Percentiles rank a stretch among this genome's conserved stretches.
Evolutionary conservation across 2,888 invertebrate species (phyloP).

Genomic region (Penaeus monodon): DNA sequence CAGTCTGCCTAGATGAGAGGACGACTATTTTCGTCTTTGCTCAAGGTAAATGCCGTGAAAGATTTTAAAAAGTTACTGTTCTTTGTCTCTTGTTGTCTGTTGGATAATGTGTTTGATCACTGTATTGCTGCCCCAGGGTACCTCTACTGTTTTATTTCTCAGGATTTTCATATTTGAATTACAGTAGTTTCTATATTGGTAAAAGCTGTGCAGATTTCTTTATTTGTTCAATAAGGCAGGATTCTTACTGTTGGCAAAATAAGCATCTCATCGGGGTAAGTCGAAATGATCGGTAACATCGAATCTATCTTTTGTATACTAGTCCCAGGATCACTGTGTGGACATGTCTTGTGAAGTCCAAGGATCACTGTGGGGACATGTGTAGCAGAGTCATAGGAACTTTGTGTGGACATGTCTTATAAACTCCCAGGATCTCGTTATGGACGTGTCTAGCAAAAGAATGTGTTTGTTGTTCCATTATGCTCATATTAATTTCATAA

Average conservation of each 20-base stretch:
- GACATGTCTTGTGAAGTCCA: slow-evolving; percentile 7
- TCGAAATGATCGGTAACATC: slow-evolving; percentile 39
- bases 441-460: too few species aligned
- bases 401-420: too few species aligned
- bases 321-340: slow-evolving; percentile 42
- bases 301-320: slow-evolving; percentile 43
- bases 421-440: too few species aligned
- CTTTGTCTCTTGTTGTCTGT: slow-evolving; percentile 46
- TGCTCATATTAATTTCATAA: slow-evolving; percentile 47
- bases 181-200: too few species aligned
- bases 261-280: slow-evolving; percentile 32
- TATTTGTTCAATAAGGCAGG: too few species aligned
- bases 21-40: slow-evolving; percentile 57
- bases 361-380: too few species aligned
- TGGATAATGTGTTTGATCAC: slow-evolving; percentile 39
- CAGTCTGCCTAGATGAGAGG: slow-evolving; percentile 58
- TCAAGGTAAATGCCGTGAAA: slow-evolving; percentile 60
- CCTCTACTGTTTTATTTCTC: slow-evolving; percentile 6
- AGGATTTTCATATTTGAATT: background rate
- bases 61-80: slow-evolving; percentile 38
- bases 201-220: too few species aligned
- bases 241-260: slow-evolving; percentile 30
- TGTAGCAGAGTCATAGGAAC: too few species aligned
- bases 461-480: slow-evolving; percentile 19
- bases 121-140: slow-evolving; percentile 22